These are phyloP conservation scores for Eristalinus sepulchralis DNA, from an alignment of 2,888 invertebrate species.

Conservation along the genomic window DNA sequence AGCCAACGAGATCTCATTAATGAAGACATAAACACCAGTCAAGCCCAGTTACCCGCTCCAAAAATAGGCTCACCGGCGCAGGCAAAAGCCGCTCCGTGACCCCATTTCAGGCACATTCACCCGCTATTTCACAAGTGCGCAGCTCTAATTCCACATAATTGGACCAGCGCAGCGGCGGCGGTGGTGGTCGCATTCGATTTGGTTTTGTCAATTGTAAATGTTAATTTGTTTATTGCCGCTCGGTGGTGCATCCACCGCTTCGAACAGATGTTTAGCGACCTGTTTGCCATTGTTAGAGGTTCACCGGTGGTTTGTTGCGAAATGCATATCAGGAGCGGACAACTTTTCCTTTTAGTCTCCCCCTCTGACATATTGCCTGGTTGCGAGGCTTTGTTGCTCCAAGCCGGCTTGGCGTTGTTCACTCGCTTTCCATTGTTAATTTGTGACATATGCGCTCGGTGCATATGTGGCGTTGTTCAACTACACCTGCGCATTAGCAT, in stretches of 20 bases:
- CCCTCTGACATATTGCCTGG: slow-evolving; percentile 30
- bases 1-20: not conserved
- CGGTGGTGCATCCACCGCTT: slow-evolving; percentile 57
- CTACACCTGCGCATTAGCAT: slow-evolving; percentile 68
- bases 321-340: slow-evolving; percentile 62
- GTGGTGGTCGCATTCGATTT: slow-evolving; percentile 3
- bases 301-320: slow-evolving; percentile 51
- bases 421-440: slow-evolving; percentile 59
- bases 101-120: slow-evolving; percentile 38
- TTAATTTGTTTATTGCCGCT: slow-evolving; percentile 68
- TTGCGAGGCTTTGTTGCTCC: not conserved
- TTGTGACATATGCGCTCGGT: slow-evolving; percentile 64
- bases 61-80: slow-evolving; percentile 15
- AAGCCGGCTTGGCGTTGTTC: slow-evolving; percentile 46
- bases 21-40: not conserved
- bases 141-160: slow-evolving; percentile 67
- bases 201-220: slow-evolving; percentile 63
- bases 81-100: slow-evolving; percentile 20
- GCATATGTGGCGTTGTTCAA: slow-evolving; percentile 16
- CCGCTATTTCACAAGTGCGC: slow-evolving; percentile 45
- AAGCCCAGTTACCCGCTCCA: slow-evolving; percentile 5
- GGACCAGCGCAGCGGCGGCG: not conserved
- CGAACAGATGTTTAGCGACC: slow-evolving; percentile 65
- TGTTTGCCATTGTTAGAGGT: slow-evolving; percentile 41
- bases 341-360: slow-evolving; percentile 62